These are phyloP conservation scores for Tetramorium simillimum DNA, from an alignment of 1,140 invertebrate genomes.

Conservation along the genomic window DNA sequence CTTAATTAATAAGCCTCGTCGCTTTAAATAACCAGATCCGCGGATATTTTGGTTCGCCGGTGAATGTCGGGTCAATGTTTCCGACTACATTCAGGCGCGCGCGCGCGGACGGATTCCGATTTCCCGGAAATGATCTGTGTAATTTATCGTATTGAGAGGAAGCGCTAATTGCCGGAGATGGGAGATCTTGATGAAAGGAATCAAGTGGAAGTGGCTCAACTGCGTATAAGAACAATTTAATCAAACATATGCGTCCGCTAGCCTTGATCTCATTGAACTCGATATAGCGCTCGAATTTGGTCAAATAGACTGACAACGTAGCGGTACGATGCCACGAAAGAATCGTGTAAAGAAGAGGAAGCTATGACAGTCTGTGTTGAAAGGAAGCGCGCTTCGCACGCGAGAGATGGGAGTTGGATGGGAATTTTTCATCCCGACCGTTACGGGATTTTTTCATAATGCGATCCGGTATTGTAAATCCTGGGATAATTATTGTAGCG, in stretches of 20 bases:
- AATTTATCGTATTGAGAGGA: neutral
- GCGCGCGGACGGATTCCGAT: neutral
- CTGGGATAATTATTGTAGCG: constrained; percentile 30
- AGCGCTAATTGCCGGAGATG: neutral
- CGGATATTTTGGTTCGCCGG: constrained; percentile 59
- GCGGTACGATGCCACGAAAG: neutral
- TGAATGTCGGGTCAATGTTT: constrained; percentile 56
- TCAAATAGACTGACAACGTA: neutral
- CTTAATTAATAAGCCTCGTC: constrained; percentile 56
- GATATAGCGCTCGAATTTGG: neutral
- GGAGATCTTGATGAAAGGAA: neutral
- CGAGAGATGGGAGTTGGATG: no score
- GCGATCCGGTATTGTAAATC: constrained; percentile 1
- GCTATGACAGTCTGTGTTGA: neutral
- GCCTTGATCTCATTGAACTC: neutral
- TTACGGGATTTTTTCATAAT: constrained; percentile 21
- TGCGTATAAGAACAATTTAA: neutral
- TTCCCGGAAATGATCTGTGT: constrained; percentile 24
- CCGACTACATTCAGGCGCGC: constrained; percentile 29
- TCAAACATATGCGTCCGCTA: neutral
- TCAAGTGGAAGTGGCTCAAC: no score
- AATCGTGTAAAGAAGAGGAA: neutral
- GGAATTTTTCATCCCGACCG: constrained; percentile 10
- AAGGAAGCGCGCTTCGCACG: neutral
- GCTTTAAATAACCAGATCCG: constrained; percentile 34